Base-by-base conservation (phyloP, 2,797 vertebrate species). In the Pipistrellus pygmaeus region DNA sequence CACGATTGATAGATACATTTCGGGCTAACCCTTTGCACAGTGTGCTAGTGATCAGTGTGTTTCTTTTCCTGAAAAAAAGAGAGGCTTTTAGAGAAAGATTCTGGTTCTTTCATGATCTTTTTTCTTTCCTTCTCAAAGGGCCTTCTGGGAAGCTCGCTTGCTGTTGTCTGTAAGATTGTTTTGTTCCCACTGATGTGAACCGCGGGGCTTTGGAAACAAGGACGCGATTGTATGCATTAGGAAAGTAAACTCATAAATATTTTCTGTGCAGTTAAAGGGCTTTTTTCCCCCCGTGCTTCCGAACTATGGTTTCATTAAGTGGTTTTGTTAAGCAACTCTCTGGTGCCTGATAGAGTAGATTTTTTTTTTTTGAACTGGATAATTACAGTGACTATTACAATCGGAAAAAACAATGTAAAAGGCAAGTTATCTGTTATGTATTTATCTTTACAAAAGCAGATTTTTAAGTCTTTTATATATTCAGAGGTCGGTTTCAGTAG, bases 191-290 rank as follows among this genome's bases (percentile, higher is more conserved):
- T 71, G 85, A 84, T 91, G 93, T 82, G 88, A 91, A 68, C 68
- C 76, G 81, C 86, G 82, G 90, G 25, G 35, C 87, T 95, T 91
- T 88, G 82, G 71, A 96, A 94, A 97, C 95, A 96, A 94, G 95
- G 87, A 86, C 57, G 48, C 85, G 89, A 85, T 97, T 97, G 94
- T 97, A 44, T 92, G 87, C n/a, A 11, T 93, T 82, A 71, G 92
- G 69, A 92, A 88, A 95, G 93, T 95, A 96, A 97, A 96, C 85
- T 94, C 77, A 60, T 93, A 95, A 95, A 95, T 91, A 90, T 95
- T 97, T 95, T 96, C 78, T 88, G 8, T 95, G 93, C 57, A 92
- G n/a, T 90, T 88, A 85, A 51, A 11, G 35, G 27, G 15, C 4
- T 15, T 11, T 7, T 18, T 51, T 51, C 17, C 12, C 12, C 46